Percentiles rank a stretch among this genome's conserved stretches.
These are phyloP conservation scores for Rhagoletis pomonella DNA, from an alignment of 1,140 invertebrate genomes.

Conservation along the genomic window DNA sequence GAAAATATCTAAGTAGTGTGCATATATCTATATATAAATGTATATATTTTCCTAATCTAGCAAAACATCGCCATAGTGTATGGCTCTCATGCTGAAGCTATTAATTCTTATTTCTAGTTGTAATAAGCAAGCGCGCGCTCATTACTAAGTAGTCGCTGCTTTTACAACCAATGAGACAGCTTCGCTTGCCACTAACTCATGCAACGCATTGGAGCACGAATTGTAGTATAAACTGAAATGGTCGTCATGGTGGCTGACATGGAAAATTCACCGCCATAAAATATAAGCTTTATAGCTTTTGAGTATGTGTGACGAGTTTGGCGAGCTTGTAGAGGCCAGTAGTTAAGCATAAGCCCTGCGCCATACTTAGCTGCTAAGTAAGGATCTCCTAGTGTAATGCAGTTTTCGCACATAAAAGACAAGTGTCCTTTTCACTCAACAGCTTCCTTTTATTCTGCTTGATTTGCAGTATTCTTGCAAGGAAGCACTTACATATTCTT, in stretches of 20 bases:
- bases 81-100: not conserved
- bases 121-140: not conserved
- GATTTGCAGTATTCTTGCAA: not conserved
- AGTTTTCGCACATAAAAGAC: slow-evolving; percentile 40
- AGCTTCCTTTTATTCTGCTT: not conserved
- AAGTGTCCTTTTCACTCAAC: not conserved
- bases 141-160: not conserved
- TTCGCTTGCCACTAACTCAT: not conserved
- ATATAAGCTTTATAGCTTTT: not conserved
- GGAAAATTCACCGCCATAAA: not conserved
- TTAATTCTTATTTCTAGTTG: not conserved
- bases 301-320: not conserved
- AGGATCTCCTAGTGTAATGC: not conserved
- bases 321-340: not conserved
- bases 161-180: not conserved
- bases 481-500: not conserved
- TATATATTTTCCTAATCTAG: not conserved
- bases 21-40: too few species aligned
- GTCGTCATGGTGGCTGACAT: not conserved
- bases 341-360: not conserved
- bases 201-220: not conserved
- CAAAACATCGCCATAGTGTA: not conserved
- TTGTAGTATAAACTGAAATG: not conserved
- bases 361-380: not conserved
- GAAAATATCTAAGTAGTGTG: too few species aligned